phyloP scores from a whole-genome alignment of 2,888 invertebrate species.

The Drosophila bunnanda region DNA sequence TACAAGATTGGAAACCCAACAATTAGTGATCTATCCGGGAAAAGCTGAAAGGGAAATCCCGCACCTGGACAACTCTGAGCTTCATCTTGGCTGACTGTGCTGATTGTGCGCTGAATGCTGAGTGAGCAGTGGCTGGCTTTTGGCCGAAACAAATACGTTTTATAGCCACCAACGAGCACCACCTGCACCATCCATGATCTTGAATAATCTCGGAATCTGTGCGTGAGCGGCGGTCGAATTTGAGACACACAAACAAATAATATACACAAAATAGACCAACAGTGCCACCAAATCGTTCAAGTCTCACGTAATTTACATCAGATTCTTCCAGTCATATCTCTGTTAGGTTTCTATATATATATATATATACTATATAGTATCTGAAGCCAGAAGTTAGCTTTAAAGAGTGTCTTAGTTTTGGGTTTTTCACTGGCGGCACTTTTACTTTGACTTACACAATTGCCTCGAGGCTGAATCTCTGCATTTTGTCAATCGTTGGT shows the following conservation, averaged over 20 bases:
- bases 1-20: neutral
- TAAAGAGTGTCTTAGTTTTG: neutral
- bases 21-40: neutral
- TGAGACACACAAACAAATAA: neutral
- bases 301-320: conserved; percentile 30
- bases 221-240: conserved; percentile 34
- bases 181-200: conserved; percentile 28
- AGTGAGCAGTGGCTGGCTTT: conserved; percentile 35
- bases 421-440: conserved; percentile 6
- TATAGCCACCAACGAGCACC: conserved; percentile 21
- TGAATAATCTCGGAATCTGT: conserved; percentile 26
- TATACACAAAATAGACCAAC: neutral
- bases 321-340: conserved; percentile 1
- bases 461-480: conserved; percentile 20
- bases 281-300: conserved; percentile 1
- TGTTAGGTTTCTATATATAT: neutral
- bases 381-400: neutral
- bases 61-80: conserved; percentile 12
- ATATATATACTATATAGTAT: neutral
- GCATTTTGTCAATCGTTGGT: conserved; percentile 2
- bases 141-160: conserved; percentile 26
- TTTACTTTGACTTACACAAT: conserved; percentile 29
- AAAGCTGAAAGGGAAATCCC: neutral
- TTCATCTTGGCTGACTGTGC: conserved; percentile 15
- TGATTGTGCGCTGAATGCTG: conserved; percentile 26